Evolutionary conservation across 2,797 vertebrate genomes (phyloP).

Genomic region (Pangasius mekongensis): DNA sequence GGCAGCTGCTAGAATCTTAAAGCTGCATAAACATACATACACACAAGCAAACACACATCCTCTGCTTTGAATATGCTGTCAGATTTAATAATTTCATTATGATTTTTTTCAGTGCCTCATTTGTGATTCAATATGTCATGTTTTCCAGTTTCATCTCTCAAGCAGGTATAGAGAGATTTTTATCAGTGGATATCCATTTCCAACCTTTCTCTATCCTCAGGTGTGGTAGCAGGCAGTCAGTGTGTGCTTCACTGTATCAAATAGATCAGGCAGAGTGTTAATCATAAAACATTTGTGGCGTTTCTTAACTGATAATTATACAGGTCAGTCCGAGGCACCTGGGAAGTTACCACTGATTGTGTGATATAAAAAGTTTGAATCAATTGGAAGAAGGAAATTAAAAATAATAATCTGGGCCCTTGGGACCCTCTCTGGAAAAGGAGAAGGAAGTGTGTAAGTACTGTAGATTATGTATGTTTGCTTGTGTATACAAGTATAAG

Average conservation of each 20-base stretch:
- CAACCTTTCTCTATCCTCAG: background rate
- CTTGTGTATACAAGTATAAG: background rate
- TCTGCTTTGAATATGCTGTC: background rate
- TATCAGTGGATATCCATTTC: background rate
- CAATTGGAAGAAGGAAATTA: background rate
- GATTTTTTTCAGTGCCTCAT: background rate
- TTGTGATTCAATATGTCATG: background rate
- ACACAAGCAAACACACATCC: background rate
- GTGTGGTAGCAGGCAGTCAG: background rate
- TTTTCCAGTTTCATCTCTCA: background rate
- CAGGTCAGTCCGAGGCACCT: background rate
- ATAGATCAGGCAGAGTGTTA: background rate
- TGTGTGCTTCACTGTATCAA: background rate
- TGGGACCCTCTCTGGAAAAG: no score
- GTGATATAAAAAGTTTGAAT: background rate
- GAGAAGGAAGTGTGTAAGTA: no score
- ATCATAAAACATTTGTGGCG: background rate
- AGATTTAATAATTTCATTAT: conserved; percentile 1
- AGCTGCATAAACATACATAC: background rate
- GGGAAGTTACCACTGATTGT: background rate
- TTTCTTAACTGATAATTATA: background rate
- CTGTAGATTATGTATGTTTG: background rate
- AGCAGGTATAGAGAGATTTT: background rate
- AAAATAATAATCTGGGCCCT: background rate
- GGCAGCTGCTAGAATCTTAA: background rate